A percentile compares a stretch with the other conserved stretches of the same genome.
Evolutionary conservation across 2,888 invertebrate genomes (phyloP).

Genomic region (Macrophya alboannulata): DNA sequence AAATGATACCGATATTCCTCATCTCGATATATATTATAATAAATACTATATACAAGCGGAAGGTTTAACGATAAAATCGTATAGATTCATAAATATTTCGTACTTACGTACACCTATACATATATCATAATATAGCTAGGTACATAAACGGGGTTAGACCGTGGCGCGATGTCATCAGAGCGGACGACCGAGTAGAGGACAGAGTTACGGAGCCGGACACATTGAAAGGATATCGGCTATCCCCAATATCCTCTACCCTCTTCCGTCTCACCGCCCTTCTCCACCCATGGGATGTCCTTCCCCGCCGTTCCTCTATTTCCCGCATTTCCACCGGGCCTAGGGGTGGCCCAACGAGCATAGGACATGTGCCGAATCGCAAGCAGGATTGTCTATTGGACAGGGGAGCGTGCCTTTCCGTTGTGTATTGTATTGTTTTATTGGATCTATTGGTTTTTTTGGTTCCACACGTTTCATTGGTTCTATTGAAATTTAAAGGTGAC

Average conservation of each 20-base stretch:
- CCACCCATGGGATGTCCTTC: conserved; percentile 45
- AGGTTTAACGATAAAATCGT: conserved; percentile 14
- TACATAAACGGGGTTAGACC: conserved; percentile 27
- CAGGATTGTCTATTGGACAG: conserved; percentile 33
- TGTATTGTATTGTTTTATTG: conserved; percentile 23
- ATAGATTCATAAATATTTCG: conserved; percentile 26
- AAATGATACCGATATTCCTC: background rate
- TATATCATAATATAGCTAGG: conserved; percentile 17
- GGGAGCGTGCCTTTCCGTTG: conserved; percentile 4
- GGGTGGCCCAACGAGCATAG: conserved; percentile 42
- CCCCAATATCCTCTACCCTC: conserved; percentile 43
- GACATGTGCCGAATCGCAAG: conserved; percentile 48
- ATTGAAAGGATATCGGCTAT: conserved; percentile 57
- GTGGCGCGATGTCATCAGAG: conserved; percentile 45
- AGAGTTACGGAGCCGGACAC: conserved; percentile 51
- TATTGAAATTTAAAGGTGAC: conserved; percentile 7
- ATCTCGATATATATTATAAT: background rate
- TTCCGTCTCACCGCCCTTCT: background rate
- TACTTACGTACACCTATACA: background rate
- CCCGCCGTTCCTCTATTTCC: conserved; percentile 41
- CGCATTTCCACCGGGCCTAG: conserved; percentile 41
- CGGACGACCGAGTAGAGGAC: conserved; percentile 35
- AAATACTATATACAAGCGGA: background rate
- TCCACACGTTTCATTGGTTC: background rate
- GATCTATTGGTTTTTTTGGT: conserved; percentile 7